phyloP scores from a whole-genome alignment of 2,888 invertebrate species.

The Malthinus flaveolus region DNA sequence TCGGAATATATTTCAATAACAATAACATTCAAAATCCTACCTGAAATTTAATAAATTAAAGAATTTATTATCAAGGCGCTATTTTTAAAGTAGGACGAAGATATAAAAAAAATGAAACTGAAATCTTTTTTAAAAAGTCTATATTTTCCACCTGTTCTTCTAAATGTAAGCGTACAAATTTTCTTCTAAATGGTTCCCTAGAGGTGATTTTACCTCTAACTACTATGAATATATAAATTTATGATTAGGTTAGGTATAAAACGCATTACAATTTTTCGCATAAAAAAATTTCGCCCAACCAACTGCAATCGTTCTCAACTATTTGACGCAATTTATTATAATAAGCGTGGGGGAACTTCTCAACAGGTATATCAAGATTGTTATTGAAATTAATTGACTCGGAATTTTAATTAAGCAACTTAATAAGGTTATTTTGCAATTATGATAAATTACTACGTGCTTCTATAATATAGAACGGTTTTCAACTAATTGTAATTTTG shows the following conservation, averaged over 20 bases:
- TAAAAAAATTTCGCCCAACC: neutral
- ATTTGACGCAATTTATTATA: neutral
- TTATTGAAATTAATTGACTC: conserved; percentile 29
- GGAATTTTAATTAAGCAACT: conserved; percentile 27
- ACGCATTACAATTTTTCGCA: conserved; percentile 27
- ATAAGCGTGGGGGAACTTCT: conserved; percentile 10
- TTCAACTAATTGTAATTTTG: conserved; percentile 18
- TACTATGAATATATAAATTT: conserved; percentile 25
- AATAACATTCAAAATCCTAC: conserved; percentile 5
- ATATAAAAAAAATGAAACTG: conserved; percentile 31
- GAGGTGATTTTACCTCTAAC: conserved; percentile 33
- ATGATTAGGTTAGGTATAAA: conserved; percentile 29
- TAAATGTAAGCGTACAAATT: conserved; percentile 29
- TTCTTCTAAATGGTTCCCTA: conserved; percentile 29
- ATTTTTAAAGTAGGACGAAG: conserved; percentile 2
- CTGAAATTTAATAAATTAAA: conserved; percentile 2
- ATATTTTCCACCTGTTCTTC: conserved; percentile 49
- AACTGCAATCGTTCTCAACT: neutral
- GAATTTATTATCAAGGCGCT: neutral
- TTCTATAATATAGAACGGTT: conserved; percentile 18
- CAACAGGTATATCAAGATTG: conserved; percentile 23
- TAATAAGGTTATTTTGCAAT: conserved; percentile 19
- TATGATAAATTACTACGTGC: conserved; percentile 24
- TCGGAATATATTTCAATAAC: conserved; percentile 6
- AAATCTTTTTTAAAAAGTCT: conserved; percentile 46